Conservation (phyloP, 2,888 invertebrate genomes). For the Homarus gammarus region DNA sequence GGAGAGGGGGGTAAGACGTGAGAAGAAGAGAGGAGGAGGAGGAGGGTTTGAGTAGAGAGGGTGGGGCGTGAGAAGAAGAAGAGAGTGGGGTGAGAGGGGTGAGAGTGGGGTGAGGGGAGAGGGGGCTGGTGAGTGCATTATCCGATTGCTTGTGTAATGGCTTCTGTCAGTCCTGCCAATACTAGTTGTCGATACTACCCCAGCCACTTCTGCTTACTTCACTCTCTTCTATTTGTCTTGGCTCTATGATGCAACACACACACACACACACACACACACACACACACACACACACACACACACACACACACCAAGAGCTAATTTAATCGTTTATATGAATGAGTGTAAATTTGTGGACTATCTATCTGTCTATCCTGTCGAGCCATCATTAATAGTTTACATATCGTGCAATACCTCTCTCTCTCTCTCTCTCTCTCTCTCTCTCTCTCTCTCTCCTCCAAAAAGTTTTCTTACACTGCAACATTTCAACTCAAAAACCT, state of each 20-base stretch:
- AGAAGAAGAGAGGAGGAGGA: too few relatives aligned
- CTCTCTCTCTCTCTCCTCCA: too few relatives aligned
- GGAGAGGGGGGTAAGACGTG: too few relatives aligned
- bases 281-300: too few relatives aligned
- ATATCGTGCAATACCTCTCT: too few relatives aligned
- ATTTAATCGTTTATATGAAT: too few relatives aligned
- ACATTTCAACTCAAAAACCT: too few relatives aligned
- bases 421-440: constrained; percentile 11
- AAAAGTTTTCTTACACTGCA: too few relatives aligned
- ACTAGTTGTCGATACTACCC: not conserved
- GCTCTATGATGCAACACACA: not conserved
- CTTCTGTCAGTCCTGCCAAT: constrained; percentile 2
- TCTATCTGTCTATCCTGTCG: not conserved
- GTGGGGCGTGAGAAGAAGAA: too few relatives aligned
- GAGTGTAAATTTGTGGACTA: not conserved
- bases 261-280: too few relatives aligned
- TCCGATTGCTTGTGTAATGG: constrained; percentile 4
- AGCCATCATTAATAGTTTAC: too few relatives aligned
- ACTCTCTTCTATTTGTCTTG: not conserved
- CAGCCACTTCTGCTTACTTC: not conserved
- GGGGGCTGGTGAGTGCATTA: not conserved
- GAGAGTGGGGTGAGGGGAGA: not conserved
- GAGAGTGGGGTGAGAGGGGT: not conserved
- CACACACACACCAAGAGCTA: too few relatives aligned
- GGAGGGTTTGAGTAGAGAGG: not conserved